Base-by-base conservation (phyloP, 2,888 invertebrate genomes). In the Fragum whitleyi region DNA sequence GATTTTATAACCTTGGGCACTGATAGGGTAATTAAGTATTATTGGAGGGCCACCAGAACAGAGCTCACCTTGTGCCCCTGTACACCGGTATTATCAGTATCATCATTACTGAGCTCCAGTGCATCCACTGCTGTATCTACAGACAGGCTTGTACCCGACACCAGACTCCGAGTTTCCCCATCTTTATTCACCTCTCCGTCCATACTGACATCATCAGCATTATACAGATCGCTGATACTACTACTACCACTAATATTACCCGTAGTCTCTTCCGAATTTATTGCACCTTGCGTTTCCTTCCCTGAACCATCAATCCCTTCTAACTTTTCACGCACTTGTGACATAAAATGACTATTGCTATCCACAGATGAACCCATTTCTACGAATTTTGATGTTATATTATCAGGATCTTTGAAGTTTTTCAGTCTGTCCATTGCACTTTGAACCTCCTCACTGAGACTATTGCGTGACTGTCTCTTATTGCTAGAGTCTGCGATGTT, bases 341-440 rank as follows among this genome's bases (percentile, higher is more conserved):
- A 85, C 61, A 87, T 81, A 36, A 91, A 83, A 70, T 90, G 88
- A 82, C 90, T 90, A 53, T 92, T 93, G 78, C 92, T 92, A 72
- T 92, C 93, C 0, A 91, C 91, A 6, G 92, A 93, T 7, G 92
- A 92, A 2, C 92, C 91, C 21, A 93, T 77, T 73, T 93, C 93
- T 23, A 88, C 87, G 39, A 88, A 86, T 77, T 89, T 88, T 36
- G 89, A 85, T 21, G 88, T 87, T 57, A 92, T 81, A 70, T 87
- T 89, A 70, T 92, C 92, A 11, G 91, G 90, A 70, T 92, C 92
- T 80, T 92, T 92, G 82, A 92, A 92, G 62, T 92, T 92, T 72
- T 90, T 87, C n/a, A 91, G 84, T 39, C 88, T 83, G 28, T 91
- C 89, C 5, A 82, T 86, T 7, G 90, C 91, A 53, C 86, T 87